These are phyloP conservation scores for Platycheirus rosarum DNA, from an alignment of 2,888 invertebrate species.

Conservation along the genomic window DNA sequence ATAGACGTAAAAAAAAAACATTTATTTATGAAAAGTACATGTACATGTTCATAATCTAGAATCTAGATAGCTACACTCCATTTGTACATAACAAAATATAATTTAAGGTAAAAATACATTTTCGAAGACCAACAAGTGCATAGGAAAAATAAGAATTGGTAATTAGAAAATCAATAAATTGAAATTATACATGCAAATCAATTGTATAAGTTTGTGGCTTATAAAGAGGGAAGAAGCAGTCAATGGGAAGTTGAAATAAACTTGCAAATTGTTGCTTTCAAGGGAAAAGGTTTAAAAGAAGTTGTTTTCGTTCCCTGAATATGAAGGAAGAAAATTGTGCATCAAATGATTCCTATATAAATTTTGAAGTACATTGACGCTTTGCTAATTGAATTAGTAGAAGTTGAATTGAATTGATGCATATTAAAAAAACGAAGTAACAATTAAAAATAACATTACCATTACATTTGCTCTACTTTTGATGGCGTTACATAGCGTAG, in stretches of 20 bases:
- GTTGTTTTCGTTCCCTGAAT: background rate
- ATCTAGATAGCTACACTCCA: background rate
- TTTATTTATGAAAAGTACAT: background rate
- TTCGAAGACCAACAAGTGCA: slow-evolving; percentile 65
- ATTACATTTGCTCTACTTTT: no score
- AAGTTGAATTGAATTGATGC: no score
- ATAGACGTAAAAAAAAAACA: slow-evolving; percentile 5
- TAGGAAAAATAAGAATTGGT: slow-evolving; percentile 7
- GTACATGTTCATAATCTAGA: no score
- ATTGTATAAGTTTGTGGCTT: slow-evolving; percentile 42
- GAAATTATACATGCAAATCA: slow-evolving; percentile 36
- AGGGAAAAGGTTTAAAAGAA: background rate
- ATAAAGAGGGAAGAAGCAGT: no score
- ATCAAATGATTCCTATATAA: background rate
- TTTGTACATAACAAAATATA: background rate
- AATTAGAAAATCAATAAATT: slow-evolving; percentile 12
- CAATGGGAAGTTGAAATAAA: no score
- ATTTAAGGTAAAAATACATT: slow-evolving; percentile 16
- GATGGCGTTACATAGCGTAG: no score
- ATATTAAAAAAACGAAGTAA: no score
- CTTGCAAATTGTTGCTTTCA: background rate
- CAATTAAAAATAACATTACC: no score
- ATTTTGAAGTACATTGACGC: background rate
- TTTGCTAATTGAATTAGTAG: slow-evolving; percentile 4
- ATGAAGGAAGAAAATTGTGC: background rate